phyloP scores from a whole-genome alignment of 1,140 invertebrate genomes.

The Caerostris extrusa region DNA sequence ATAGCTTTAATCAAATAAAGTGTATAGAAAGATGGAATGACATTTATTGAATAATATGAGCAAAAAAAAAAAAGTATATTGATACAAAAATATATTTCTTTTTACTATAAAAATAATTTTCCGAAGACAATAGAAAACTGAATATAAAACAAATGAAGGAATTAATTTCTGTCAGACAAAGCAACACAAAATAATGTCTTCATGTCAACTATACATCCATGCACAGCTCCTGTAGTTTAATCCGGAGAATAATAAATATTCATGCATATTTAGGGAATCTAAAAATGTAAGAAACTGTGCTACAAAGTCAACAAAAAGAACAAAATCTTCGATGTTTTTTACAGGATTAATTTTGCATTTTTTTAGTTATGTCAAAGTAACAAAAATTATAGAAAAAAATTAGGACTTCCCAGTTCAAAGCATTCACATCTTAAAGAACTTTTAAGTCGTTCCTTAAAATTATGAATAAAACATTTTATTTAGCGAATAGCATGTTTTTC shows the following conservation, averaged over 20 bases:
- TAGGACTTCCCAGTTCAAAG: background rate
- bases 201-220: background rate
- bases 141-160: too few species aligned
- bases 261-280: background rate
- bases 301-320: background rate
- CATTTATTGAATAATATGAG: too few species aligned
- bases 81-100: too few species aligned
- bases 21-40: too few species aligned
- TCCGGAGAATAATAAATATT: background rate
- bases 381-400: background rate
- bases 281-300: background rate
- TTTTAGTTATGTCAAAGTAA: background rate
- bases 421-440: background rate
- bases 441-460: background rate
- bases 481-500: conserved; percentile 6
- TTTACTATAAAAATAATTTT: too few species aligned
- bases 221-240: background rate
- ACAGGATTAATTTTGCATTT: background rate
- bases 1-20: too few species aligned
- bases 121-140: too few species aligned
- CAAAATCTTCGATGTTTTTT: background rate
- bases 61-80: too few species aligned
- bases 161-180: too few species aligned
- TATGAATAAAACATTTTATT: conserved; percentile 41
- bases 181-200: too few species aligned